A percentile compares a stretch with the other conserved stretches of the same genome.
These are phyloP conservation scores for Ceriagrion tenellum DNA, from an alignment of 2,888 invertebrate species.

Conservation along the genomic window DNA sequence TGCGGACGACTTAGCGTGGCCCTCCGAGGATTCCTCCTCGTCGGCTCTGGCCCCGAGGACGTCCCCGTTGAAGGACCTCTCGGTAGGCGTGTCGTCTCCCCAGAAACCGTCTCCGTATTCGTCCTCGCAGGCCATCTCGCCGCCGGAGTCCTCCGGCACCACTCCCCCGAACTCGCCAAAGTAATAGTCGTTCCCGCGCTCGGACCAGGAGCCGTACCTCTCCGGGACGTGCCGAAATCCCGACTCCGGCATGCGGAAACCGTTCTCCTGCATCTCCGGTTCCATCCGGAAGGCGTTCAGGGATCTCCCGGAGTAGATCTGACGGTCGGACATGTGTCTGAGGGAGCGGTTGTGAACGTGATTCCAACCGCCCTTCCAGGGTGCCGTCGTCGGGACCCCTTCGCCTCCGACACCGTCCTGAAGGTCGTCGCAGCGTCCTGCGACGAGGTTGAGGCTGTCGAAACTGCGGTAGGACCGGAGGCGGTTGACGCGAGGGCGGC, in stretches of 20 bases:
- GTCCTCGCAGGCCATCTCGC: constrained; percentile 16
- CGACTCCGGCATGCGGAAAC: background rate
- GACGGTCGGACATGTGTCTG: background rate
- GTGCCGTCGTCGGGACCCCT: background rate
- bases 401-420: background rate
- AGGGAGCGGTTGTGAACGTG: background rate
- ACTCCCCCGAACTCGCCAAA: background rate
- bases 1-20: background rate
- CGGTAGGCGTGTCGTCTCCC: background rate
- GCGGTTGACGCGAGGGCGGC: constrained; percentile 69
- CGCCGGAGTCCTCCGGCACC: background rate
- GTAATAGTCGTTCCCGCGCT: background rate
- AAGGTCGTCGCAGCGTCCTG: constrained; percentile 68
- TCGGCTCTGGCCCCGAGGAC: background rate
- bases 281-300: background rate
- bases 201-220: constrained; percentile 9
- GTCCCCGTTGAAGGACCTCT: background rate
- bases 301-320: background rate
- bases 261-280: background rate
- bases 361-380: background rate
- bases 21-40: constrained; percentile 21
- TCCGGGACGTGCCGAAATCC: background rate
- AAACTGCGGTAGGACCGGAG: constrained; percentile 79
- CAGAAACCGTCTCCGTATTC: background rate
- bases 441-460: constrained; percentile 78